A percentile compares a stretch with the other conserved stretches of the same genome.
phyloP scores from a whole-genome alignment of 2,797 vertebrate species.

The Odontamblyopus rebecca region DNA sequence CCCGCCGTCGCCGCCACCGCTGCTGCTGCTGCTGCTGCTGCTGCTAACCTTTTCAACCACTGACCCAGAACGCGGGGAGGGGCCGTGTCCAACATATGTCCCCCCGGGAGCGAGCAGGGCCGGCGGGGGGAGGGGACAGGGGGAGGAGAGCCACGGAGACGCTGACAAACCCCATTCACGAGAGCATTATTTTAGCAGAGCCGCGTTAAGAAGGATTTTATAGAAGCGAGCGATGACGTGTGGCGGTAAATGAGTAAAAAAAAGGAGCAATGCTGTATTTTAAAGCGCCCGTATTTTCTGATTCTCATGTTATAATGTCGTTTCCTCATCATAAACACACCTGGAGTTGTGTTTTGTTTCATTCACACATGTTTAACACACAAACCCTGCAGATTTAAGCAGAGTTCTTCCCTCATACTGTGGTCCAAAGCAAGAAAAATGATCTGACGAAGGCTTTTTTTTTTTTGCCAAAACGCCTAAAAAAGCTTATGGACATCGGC shows the following conservation, averaged over 20 bases:
- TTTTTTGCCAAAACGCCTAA: too few species aligned
- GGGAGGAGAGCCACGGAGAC: constrained; percentile 43
- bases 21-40: constrained; percentile 79
- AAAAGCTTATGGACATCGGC: too few species aligned
- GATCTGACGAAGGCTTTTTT: too few species aligned
- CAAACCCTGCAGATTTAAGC: too few species aligned
- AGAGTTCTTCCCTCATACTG: too few species aligned
- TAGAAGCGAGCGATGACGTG: neutral
- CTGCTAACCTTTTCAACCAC: constrained; percentile 93
- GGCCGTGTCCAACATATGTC: constrained; percentile 88
- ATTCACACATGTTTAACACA: too few species aligned
- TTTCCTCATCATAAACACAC: too few species aligned
- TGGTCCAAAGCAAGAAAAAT: too few species aligned
- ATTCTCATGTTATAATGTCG: too few species aligned
- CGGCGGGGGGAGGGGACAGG: constrained; percentile 60
- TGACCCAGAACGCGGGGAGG: constrained; percentile 88
- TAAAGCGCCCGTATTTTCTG: too few species aligned
- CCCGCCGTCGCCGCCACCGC: constrained; percentile 71
- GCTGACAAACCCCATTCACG: constrained; percentile 41
- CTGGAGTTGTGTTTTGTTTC: too few species aligned
- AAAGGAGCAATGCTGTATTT: neutral
- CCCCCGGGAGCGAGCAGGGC: constrained; percentile 76
- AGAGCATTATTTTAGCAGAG: neutral
- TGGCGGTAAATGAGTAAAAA: neutral
- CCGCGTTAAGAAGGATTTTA: neutral